Percentiles rank a stretch among this genome's conserved stretches.
Conservation (phyloP, 2,888 invertebrate species). For the Leptarthrus brevirostris region DNA sequence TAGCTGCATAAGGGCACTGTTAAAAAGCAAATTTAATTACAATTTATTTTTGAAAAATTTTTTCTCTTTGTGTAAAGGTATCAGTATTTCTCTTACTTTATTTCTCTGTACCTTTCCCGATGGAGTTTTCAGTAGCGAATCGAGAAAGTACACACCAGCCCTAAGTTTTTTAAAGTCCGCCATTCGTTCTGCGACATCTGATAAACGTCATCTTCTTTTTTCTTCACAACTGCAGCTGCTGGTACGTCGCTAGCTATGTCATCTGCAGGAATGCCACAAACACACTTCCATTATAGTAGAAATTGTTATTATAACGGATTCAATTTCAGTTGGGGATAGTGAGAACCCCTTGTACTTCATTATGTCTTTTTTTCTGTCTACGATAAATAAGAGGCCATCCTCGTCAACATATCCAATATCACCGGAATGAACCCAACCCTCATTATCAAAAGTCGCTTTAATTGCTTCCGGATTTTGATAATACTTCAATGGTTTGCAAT, state of each 20-base stretch:
- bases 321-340: conserved; percentile 57
- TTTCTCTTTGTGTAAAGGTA: not conserved
- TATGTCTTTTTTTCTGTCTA: conserved; percentile 58
- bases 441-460: conserved; percentile 55
- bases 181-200: conserved; percentile 54
- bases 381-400: conserved; percentile 58
- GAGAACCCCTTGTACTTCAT: conserved; percentile 57
- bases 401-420: conserved; percentile 63
- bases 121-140: conserved; percentile 55
- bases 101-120: conserved; percentile 56
- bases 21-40: too few species aligned
- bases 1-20: too few species aligned
- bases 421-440: conserved; percentile 60
- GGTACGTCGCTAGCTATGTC: conserved; percentile 53
- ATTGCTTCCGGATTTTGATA: conserved; percentile 59
- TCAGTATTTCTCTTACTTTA: conserved; percentile 52
- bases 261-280: conserved; percentile 56
- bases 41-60: not conserved
- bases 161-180: conserved; percentile 56
- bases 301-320: conserved; percentile 54
- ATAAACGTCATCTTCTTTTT: conserved; percentile 48
- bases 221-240: conserved; percentile 55
- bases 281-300: conserved; percentile 55
- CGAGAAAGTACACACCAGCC: conserved; percentile 56
- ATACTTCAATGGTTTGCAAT: conserved; percentile 60